A percentile compares a stretch with the other conserved stretches of the same genome.
Conservation (phyloP, 1,140 invertebrate genomes). For the Apocrypta bakeri region DNA sequence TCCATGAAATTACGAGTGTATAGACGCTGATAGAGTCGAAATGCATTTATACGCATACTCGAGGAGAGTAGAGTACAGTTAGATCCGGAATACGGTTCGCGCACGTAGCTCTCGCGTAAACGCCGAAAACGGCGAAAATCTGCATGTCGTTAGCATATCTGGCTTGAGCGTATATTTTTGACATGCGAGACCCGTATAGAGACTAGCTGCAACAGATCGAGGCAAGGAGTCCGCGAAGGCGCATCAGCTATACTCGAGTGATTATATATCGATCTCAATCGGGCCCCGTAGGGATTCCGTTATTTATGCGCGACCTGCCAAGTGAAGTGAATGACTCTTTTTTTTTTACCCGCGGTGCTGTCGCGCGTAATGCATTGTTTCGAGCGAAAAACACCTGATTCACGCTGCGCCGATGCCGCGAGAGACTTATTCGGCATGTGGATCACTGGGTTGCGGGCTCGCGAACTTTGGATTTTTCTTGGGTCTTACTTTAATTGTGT, state of each 20-base stretch:
- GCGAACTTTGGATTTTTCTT: neutral
- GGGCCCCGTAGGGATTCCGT: neutral
- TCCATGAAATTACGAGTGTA: too few relatives aligned
- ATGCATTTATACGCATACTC: too few relatives aligned
- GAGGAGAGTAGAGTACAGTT: neutral
- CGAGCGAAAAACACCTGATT: neutral
- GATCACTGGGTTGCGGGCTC: neutral
- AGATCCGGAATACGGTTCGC: neutral
- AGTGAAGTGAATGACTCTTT: neutral
- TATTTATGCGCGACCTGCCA: neutral
- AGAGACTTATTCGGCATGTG: neutral
- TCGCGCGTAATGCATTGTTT: too few relatives aligned
- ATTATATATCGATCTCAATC: neutral
- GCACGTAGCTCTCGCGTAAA: neutral
- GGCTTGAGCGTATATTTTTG: neutral
- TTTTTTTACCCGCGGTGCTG: too few relatives aligned
- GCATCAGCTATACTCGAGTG: neutral
- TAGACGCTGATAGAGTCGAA: too few relatives aligned
- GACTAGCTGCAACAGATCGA: neutral
- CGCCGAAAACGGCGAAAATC: conserved; percentile 1
- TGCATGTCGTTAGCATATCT: neutral
- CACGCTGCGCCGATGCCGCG: neutral
- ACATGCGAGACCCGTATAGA: neutral
- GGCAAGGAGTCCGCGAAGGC: neutral
- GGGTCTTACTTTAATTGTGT: too few relatives aligned